A percentile compares a stretch with the other conserved stretches of the same genome.
phyloP scores from a whole-genome alignment of 2,888 invertebrate genomes.

The Diaprepes abbreviatus region DNA sequence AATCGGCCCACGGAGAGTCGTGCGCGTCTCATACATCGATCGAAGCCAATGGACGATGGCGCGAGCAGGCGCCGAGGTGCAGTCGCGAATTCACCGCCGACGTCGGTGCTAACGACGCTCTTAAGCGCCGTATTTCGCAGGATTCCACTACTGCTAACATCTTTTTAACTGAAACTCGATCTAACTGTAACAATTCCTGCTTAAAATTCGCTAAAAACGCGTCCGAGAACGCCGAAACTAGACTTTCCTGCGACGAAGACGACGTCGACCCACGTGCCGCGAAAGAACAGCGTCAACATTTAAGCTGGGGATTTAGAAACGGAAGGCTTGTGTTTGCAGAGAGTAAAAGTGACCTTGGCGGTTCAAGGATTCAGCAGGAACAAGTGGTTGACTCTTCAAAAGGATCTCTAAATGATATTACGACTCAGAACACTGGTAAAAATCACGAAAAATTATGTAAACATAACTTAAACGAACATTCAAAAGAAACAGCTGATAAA shows the following conservation, averaged over 20 bases:
- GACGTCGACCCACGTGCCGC: constrained; percentile 5
- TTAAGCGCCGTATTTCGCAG: constrained; percentile 39
- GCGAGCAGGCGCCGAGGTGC: constrained; percentile 41
- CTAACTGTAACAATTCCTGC: constrained; percentile 10
- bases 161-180: constrained; percentile 23
- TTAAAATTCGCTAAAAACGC: not conserved
- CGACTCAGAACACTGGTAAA: not conserved
- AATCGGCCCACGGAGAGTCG: constrained; percentile 41
- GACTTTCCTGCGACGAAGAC: not conserved
- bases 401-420: not conserved
- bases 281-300: constrained; percentile 15
- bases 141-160: constrained; percentile 29
- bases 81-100: constrained; percentile 45
- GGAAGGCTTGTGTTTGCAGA: constrained; percentile 46
- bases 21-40: constrained; percentile 48
- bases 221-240: not conserved
- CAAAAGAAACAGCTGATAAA: not conserved
- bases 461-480: not conserved
- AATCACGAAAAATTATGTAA: not conserved
- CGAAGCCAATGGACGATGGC: constrained; percentile 30
- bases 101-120: constrained; percentile 43
- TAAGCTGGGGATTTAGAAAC: constrained; percentile 46
- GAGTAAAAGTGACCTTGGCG: constrained; percentile 34
- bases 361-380: constrained; percentile 24
- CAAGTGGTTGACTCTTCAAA: constrained; percentile 40